These are phyloP conservation scores for Caenorhabditis plicata DNA, from an alignment of 2,888 invertebrate genomes.

Conservation along the genomic window DNA sequence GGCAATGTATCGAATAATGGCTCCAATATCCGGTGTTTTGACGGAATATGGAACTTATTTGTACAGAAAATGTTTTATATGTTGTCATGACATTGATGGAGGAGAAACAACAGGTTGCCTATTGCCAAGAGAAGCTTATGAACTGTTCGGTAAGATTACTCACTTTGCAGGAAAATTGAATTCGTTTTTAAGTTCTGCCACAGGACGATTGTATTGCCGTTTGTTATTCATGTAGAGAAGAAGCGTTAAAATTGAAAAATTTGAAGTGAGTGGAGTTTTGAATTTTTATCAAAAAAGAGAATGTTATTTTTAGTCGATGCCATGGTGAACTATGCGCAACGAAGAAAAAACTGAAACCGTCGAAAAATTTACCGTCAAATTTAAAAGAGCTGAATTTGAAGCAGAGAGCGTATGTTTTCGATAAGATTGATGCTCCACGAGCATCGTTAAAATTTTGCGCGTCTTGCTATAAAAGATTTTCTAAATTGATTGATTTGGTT, in stretches of 20 bases:
- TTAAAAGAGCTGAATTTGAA: slow-evolving; percentile 7
- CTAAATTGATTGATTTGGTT: neutral
- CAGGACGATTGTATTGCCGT: slow-evolving; percentile 12
- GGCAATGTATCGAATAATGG: slow-evolving; percentile 15
- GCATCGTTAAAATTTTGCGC: slow-evolving; percentile 20
- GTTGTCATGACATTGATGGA: slow-evolving; percentile 21
- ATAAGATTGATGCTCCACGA: slow-evolving; percentile 14
- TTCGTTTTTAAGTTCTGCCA: slow-evolving; percentile 8
- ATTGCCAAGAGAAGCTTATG: slow-evolving; percentile 20
- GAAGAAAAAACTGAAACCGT: slow-evolving; percentile 11
- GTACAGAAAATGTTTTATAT: slow-evolving; percentile 23
- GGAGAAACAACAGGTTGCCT: slow-evolving; percentile 8
- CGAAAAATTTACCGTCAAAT: slow-evolving; percentile 14
- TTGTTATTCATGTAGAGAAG: slow-evolving; percentile 19
- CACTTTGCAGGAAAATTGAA: neutral
- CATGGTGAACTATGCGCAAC: slow-evolving; percentile 11
- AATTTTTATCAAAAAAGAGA: neutral
- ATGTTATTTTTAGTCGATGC: slow-evolving; percentile 10
- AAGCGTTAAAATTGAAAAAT: slow-evolving; percentile 16
- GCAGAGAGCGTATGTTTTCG: slow-evolving; percentile 20
- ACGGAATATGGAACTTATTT: slow-evolving; percentile 1
- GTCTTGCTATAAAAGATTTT: slow-evolving; percentile 10
- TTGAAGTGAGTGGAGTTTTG: slow-evolving; percentile 8
- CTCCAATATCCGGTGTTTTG: slow-evolving; percentile 5
- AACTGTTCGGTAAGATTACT: slow-evolving; percentile 14